Conservation (phyloP, 2,797 vertebrate genomes). For the Anabas testudineus region DNA sequence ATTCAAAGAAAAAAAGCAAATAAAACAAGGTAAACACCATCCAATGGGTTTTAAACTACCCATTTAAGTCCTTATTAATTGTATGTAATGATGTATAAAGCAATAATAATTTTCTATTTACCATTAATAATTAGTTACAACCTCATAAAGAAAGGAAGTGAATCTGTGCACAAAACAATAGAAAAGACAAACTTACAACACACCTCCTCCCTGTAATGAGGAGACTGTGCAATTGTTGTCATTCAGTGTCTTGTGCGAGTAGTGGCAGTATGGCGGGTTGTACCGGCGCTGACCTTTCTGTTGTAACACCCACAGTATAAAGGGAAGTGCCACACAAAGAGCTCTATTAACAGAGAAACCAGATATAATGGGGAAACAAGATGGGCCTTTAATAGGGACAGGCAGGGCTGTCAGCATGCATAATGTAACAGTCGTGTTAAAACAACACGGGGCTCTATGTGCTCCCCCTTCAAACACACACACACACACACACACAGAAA, state of each 20-base stretch:
- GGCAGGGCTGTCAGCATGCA: conserved; percentile 80
- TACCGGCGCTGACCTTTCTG: conserved; percentile 74
- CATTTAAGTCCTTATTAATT: no score
- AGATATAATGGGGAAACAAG: conserved; percentile 83
- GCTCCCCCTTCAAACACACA: conserved; percentile 35
- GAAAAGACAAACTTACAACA: conserved; percentile 1
- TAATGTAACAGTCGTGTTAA: conserved; percentile 83
- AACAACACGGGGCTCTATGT: conserved; percentile 75
- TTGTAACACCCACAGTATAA: conserved; percentile 72
- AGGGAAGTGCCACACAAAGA: conserved; percentile 80
- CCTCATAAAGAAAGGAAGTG: not conserved
- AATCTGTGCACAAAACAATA: not conserved
- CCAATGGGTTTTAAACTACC: no score
- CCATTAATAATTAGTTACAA: not conserved
- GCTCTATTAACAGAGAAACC: conserved; percentile 81
- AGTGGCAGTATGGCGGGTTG: conserved; percentile 61
- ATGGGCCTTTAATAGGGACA: conserved; percentile 82
- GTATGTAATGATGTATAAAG: not conserved
- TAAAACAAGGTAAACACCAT: not conserved
- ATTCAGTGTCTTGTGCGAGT: conserved; percentile 22
- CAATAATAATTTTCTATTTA: not conserved
- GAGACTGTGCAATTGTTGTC: conserved; percentile 13
- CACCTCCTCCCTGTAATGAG: conserved; percentile 24
- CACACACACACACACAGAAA: conserved; percentile 43
- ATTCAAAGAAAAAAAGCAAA: no score